Conservation (phyloP, 92 coral and sea anemone genomes). For the Palythoa heliodiscus region DNA sequence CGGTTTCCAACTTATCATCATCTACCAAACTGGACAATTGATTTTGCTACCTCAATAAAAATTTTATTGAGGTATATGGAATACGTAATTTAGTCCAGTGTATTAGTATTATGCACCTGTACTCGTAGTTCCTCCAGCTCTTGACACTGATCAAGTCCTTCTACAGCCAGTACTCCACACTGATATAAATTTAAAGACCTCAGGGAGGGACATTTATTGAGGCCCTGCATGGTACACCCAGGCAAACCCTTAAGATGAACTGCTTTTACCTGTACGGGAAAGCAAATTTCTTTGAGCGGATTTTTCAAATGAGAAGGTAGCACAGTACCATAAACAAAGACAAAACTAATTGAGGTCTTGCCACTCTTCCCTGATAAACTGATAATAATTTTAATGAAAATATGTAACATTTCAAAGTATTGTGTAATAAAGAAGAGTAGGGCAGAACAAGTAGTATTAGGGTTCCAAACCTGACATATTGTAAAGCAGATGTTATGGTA, state of each 20-base stretch:
- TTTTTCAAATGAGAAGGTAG: not conserved
- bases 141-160: conserved; percentile 87
- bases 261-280: conserved; percentile 36
- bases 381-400: too few species aligned
- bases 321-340: not conserved
- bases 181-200: conserved; percentile 65
- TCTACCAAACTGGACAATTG: not conserved
- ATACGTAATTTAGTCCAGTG: not conserved
- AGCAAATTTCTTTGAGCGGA: not conserved
- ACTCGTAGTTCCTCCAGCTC: conserved; percentile 68
- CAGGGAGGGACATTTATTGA: conserved; percentile 72
- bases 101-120: conserved; percentile 47
- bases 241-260: conserved; percentile 49
- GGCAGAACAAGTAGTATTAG: too few species aligned
- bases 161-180: conserved; percentile 91
- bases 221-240: conserved; percentile 74
- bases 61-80: not conserved
- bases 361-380: too few species aligned
- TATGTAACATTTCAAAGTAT: too few species aligned
- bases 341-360: too few species aligned
- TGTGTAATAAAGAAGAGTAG: too few species aligned
- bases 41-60: not conserved
- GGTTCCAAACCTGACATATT: too few species aligned
- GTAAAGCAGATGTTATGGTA: too few species aligned
- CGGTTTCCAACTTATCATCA: too few species aligned